phyloP scores from a whole-genome alignment of 2,113 vertebrate genomes.

The Myodes glareolus region DNA sequence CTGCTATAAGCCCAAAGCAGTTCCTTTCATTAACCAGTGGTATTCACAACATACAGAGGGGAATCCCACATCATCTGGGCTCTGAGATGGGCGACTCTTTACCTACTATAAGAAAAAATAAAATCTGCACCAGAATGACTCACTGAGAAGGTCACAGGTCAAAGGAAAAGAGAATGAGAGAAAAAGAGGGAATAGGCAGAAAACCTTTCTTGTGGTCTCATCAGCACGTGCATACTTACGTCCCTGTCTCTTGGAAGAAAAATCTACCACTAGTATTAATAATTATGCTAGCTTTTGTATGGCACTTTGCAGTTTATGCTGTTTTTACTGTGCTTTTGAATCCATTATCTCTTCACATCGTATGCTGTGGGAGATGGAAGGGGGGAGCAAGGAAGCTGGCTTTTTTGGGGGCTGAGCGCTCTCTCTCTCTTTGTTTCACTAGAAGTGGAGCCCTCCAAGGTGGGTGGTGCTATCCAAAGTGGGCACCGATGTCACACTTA shows the following conservation, averaged over 20 bases:
- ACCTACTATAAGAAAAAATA: not conserved
- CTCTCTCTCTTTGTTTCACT: not conserved
- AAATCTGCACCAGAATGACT: not conserved
- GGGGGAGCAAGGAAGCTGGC: not conserved
- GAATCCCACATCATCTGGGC: no score
- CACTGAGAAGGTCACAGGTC: not conserved
- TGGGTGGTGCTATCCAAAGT: not conserved
- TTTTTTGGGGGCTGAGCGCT: not conserved
- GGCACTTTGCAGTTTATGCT: conserved; percentile 33
- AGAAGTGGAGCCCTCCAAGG: not conserved
- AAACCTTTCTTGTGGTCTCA: conserved; percentile 19
- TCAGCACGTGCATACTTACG: not conserved
- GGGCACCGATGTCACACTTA: not conserved
- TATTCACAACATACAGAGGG: no score
- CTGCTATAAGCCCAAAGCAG: no score
- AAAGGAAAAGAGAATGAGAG: not conserved
- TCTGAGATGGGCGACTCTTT: not conserved
- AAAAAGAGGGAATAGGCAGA: not conserved
- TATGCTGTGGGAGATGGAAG: not conserved
- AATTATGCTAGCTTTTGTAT: conserved; percentile 47
- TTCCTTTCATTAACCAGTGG: no score
- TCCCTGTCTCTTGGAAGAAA: conserved; percentile 1
- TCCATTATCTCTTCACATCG: not conserved
- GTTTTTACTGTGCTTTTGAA: conserved; percentile 18
- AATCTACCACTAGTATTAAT: not conserved